These are phyloP conservation scores for Aspidoscelis tigris DNA, from an alignment of 2,113 vertebrate species.

Conservation along the genomic window DNA sequence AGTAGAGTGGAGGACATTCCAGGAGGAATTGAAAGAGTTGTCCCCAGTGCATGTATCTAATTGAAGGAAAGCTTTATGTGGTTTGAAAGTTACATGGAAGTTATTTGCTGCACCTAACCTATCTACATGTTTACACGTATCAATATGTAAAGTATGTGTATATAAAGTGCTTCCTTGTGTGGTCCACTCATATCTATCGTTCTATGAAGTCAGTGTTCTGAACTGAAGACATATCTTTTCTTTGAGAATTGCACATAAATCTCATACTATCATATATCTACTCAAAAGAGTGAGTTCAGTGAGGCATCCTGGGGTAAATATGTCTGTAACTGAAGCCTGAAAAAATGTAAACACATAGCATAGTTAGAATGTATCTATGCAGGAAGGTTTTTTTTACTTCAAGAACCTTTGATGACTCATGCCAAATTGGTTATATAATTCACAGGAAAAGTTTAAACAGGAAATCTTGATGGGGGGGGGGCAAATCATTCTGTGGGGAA, in stretches of 20 bases:
- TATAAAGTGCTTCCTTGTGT: neutral
- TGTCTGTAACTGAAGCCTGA: neutral
- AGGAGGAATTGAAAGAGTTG: neutral
- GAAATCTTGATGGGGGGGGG: conserved; percentile 59
- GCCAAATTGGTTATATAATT: conserved; percentile 69
- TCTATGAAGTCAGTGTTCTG: neutral
- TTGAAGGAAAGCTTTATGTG: no score
- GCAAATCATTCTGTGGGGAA: conserved; percentile 66
- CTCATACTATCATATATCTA: neutral
- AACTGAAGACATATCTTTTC: neutral
- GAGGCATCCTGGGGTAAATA: neutral
- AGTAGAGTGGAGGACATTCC: no score
- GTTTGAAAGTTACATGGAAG: neutral
- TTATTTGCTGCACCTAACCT: no score
- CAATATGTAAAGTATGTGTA: no score
- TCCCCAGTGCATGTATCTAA: neutral
- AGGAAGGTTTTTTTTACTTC: conserved; percentile 35
- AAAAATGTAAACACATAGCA: neutral
- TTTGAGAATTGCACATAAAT: neutral
- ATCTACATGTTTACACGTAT: neutral
- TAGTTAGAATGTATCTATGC: conserved; percentile 9
- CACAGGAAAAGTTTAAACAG: conserved; percentile 64
- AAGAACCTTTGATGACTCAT: conserved; percentile 58
- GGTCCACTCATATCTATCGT: neutral
- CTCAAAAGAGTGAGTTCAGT: neutral